phyloP scores from a whole-genome alignment of 2,797 vertebrate species.

The Myiothlypis coronata region DNA sequence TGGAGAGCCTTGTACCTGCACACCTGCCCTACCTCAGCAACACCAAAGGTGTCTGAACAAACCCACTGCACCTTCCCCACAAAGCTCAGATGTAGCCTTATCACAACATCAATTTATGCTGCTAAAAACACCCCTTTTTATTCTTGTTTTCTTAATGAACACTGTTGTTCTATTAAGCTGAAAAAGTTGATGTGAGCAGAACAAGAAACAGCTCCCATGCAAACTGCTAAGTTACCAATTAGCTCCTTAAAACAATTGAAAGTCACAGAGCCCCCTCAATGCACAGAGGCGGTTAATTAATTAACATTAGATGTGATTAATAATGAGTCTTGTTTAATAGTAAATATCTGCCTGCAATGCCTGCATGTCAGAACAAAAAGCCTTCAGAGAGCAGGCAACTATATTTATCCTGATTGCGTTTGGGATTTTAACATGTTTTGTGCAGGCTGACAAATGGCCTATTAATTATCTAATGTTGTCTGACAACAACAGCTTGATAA shows the following conservation, averaged over 20 bases:
- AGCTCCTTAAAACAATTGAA: slow-evolving; percentile 88
- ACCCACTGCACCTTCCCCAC: background rate
- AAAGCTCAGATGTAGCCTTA: background rate
- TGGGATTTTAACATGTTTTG: slow-evolving; percentile 96
- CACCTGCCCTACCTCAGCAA: background rate
- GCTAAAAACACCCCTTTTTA: background rate
- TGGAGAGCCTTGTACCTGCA: background rate
- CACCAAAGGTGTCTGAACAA: background rate
- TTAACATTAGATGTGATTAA: slow-evolving; percentile 99
- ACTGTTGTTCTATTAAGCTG: background rate
- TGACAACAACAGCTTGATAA: slow-evolving; percentile 99
- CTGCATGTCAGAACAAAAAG: slow-evolving; percentile 88
- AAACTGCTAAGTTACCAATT: slow-evolving; percentile 85
- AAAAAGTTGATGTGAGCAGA: slow-evolving; percentile 34
- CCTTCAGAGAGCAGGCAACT: slow-evolving; percentile 83
- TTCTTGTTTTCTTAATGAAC: slow-evolving; percentile 26
- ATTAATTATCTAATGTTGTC: slow-evolving; percentile 99
- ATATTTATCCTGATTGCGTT: slow-evolving; percentile 94
- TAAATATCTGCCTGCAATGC: slow-evolving; percentile 86
- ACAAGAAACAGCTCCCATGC: slow-evolving; percentile 80
- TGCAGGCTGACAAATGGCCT: slow-evolving; percentile 99
- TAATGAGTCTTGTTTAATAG: slow-evolving; percentile 93
- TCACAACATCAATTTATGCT: background rate
- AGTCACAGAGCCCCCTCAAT: slow-evolving; percentile 79
- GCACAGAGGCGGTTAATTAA: slow-evolving; percentile 89